phyloP scores from a whole-genome alignment of 2,888 invertebrate genomes.

The Acronicta aceris region DNA sequence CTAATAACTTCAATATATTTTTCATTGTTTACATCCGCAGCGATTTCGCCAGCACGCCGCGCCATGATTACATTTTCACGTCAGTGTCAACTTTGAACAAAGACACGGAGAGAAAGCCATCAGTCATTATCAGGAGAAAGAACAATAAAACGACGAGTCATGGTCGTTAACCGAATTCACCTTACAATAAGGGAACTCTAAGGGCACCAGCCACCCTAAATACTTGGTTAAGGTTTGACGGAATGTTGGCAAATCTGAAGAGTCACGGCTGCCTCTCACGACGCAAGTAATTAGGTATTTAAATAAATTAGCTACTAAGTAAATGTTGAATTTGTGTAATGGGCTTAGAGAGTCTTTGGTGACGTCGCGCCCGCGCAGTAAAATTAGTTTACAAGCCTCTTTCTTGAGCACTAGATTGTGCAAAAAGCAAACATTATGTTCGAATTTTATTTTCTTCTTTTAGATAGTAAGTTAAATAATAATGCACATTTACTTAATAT shows the following conservation, averaged over 20 bases:
- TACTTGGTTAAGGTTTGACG: constrained; percentile 68
- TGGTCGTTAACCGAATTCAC: constrained; percentile 83
- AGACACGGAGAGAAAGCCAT: constrained; percentile 84
- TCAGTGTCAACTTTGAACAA: constrained; percentile 84
- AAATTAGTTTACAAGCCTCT: constrained; percentile 33
- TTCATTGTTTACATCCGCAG: constrained; percentile 73
- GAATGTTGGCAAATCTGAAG: constrained; percentile 73
- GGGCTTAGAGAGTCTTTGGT: constrained; percentile 39
- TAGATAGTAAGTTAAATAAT: background rate
- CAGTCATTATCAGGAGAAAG: constrained; percentile 85
- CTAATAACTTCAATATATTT: constrained; percentile 71
- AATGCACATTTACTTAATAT: background rate
- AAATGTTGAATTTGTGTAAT: constrained; percentile 51
- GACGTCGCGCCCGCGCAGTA: constrained; percentile 3
- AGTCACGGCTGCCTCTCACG: constrained; percentile 65
- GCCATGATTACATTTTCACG: constrained; percentile 85
- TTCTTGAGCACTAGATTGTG: constrained; percentile 25
- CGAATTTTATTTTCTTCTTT: background rate
- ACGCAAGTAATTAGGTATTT: constrained; percentile 67
- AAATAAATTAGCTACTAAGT: constrained; percentile 64
- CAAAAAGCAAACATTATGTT: constrained; percentile 8
- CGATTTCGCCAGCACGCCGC: constrained; percentile 48
- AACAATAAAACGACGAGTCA: constrained; percentile 85
- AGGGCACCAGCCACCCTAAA: constrained; percentile 61
- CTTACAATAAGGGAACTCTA: constrained; percentile 71